Base-by-base conservation (phyloP, 1,140 invertebrate species). In the Drosophila tropicalis region DNA sequence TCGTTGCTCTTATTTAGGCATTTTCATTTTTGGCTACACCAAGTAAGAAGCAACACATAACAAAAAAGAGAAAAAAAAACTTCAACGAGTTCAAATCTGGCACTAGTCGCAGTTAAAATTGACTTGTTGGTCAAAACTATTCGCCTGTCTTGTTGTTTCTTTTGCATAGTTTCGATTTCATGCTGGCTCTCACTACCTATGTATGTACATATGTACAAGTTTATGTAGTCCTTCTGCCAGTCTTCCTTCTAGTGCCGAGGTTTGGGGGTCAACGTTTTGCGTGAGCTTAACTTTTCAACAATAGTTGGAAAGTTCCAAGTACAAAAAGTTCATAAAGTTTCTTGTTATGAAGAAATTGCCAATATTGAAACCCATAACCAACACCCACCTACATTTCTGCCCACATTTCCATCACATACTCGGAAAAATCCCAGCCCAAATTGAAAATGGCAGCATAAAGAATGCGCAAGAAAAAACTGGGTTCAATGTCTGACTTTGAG, bases 291-390 rank as follows among this genome's bases (percentile, higher is more conserved):
- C 44, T 69, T 76, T 70, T 64, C 1, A 63, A 76, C 66, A 76
- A 69, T 76, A 55, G 36, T 17, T 17, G 19, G 34, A 56, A 70
- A 62, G 57, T 70, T 70, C 13, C 12, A 62, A 66, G 40, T 40
- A 36, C 41, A 22, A 36, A 67, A 76, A 70, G 57, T 76, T 76
- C 54, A 63, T 55, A 36, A 44, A 60, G 61, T 62, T 56, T 67
- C 15, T 25, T 60, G 19, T 29, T 25, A 29, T 56, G 40, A 41
- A 40, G 22, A 60, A 67, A 51, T 36, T 51, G 12, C 25, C 51
- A 41, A 44, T 36, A 51, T 40, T 54, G 44, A 51, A 22, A 12
- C 44, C 44, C 44, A 22, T 51, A 51, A 51, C 17, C 3, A 25
- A 54, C 13, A 64, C 32, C 15, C 44, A 51, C 19, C 3, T 17